A percentile compares a stretch with the other conserved stretches of the same genome.
Conservation (phyloP, 2,888 invertebrate genomes). For the Seira musarum region DNA sequence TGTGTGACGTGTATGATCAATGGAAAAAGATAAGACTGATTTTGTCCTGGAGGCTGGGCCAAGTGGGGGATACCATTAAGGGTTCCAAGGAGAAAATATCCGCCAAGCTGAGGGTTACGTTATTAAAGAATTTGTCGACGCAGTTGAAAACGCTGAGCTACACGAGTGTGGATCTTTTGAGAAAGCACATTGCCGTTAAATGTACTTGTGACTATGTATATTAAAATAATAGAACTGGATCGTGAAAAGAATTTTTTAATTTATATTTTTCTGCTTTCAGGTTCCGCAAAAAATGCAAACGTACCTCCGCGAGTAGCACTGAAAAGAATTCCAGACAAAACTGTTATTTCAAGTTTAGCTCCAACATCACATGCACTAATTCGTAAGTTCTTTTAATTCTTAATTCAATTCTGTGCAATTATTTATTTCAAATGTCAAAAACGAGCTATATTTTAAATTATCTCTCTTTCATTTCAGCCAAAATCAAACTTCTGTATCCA, state of each 20-base stretch:
- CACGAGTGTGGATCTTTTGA: constrained; percentile 14
- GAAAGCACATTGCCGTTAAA: constrained; percentile 23
- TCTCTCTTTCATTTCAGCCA: neutral
- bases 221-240: no score
- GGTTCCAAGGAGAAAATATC: constrained; percentile 4
- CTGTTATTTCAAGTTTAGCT: neutral
- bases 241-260: no score
- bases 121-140: constrained; percentile 28
- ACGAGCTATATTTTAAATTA: neutral
- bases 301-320: constrained; percentile 8
- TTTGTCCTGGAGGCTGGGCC: constrained; percentile 21
- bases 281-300: constrained; percentile 16
- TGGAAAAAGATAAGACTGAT: neutral
- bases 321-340: constrained; percentile 12
- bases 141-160: constrained; percentile 13
- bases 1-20: constrained; percentile 30
- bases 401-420: no score
- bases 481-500: constrained; percentile 18
- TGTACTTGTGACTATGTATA: no score
- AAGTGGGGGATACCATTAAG: constrained; percentile 21
- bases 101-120: neutral
- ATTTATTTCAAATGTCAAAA: no score
- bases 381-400: neutral
- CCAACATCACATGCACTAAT: no score
- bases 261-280: constrained; percentile 2